Percentiles rank a stretch among this genome's conserved stretches.
These are phyloP conservation scores for Fragum whitleyi DNA, from an alignment of 2,888 invertebrate species.

Conservation along the genomic window DNA sequence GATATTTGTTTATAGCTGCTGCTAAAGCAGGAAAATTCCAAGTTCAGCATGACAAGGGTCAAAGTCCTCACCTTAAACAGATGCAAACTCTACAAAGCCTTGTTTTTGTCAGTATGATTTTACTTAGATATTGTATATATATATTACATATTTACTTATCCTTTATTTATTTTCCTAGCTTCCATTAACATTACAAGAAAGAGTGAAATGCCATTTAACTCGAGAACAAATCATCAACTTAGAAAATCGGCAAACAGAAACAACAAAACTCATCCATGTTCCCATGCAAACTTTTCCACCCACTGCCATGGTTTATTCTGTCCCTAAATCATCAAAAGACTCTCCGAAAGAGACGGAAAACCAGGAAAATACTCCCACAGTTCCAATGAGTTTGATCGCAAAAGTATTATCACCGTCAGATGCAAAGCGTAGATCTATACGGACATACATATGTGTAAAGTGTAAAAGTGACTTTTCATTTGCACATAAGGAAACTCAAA, in stretches of 20 bases:
- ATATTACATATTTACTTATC: no score
- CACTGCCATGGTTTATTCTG: conserved; percentile 91
- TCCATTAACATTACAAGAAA: conserved; percentile 95
- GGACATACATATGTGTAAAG: conserved; percentile 79
- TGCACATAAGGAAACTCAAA: conserved; percentile 80
- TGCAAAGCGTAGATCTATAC: conserved; percentile 69
- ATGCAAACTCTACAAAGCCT: no score
- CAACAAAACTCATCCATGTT: conserved; percentile 88
- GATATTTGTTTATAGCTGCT: no score
- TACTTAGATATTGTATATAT: no score
- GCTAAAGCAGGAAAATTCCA: no score
- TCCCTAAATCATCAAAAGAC: conserved; percentile 76
- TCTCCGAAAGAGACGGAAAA: conserved; percentile 39
- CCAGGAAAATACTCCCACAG: conserved; percentile 61
- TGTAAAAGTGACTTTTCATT: conserved; percentile 78
- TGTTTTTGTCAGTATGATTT: no score
- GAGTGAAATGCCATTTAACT: conserved; percentile 88
- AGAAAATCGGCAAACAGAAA: conserved; percentile 72
- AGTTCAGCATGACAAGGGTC: no score
- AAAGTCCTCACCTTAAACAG: no score
- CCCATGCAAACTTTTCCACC: conserved; percentile 93
- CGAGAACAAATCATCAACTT: conserved; percentile 79
- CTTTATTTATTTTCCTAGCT: conserved; percentile 89
- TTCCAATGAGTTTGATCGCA: conserved; percentile 82
- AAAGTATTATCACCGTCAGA: conserved; percentile 80